These are phyloP conservation scores for Dromas ardeola DNA, from an alignment of 2,113 vertebrate genomes.

Conservation along the genomic window DNA sequence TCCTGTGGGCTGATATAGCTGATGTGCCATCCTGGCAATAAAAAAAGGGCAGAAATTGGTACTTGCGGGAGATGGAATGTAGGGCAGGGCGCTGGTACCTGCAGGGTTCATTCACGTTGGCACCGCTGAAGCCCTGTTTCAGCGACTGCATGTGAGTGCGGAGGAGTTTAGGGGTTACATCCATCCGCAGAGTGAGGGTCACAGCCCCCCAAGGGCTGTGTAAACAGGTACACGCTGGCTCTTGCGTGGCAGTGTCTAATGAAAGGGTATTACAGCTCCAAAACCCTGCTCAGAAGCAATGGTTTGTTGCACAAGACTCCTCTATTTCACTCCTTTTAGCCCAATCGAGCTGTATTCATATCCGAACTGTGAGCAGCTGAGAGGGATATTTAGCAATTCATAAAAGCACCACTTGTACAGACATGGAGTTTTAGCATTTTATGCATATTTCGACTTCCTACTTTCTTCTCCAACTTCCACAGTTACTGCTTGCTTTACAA, in stretches of 20 bases:
- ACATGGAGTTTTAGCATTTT: not conserved
- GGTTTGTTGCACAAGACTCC: not conserved
- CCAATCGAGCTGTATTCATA: not conserved
- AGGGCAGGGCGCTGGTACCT: not conserved
- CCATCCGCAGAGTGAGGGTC: not conserved
- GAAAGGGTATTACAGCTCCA: not conserved
- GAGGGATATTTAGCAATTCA: not conserved
- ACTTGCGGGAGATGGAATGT: not conserved
- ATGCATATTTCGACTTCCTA: not conserved
- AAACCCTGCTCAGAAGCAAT: not conserved
- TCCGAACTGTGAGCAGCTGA: not conserved
- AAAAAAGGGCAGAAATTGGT: not conserved
- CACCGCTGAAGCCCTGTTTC: not conserved
- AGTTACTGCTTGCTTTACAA: not conserved
- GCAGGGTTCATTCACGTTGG: not conserved
- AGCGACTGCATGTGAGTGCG: not conserved
- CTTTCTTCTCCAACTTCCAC: not conserved
- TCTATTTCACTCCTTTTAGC: not conserved
- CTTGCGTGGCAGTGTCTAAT: not conserved
- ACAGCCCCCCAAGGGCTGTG: not conserved
- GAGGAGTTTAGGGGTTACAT: not conserved
- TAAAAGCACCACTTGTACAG: not conserved
- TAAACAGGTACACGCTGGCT: not conserved
- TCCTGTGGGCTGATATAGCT: not conserved
- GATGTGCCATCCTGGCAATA: not conserved